Conservation (phyloP, 2,113 vertebrate species). For the Miniopterus natalensis region DNA sequence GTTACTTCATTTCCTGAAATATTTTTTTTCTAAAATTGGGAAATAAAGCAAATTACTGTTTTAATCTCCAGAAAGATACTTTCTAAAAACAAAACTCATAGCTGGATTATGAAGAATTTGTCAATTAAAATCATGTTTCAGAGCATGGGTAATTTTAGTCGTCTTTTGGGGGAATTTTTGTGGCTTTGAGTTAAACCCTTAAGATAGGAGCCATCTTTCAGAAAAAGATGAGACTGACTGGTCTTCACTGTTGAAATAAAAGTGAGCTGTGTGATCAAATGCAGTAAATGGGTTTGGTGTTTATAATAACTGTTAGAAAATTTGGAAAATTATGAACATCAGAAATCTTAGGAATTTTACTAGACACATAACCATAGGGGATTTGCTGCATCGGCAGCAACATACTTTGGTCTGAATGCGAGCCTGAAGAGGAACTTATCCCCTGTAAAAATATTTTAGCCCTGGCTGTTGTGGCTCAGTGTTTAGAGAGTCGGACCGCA, state of each 20-base stretch:
- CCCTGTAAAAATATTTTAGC: background rate
- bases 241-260: constrained; percentile 55
- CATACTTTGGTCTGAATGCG: constrained; percentile 17
- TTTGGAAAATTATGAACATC: constrained; percentile 26
- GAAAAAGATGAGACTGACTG: constrained; percentile 30
- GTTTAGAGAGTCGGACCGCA: no score
- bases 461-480: no score
- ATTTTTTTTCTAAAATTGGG: constrained; percentile 49
- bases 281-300: constrained; percentile 42
- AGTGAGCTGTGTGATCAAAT: constrained; percentile 53
- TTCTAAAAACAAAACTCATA: constrained; percentile 45
- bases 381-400: background rate
- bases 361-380: background rate
- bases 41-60: constrained; percentile 26
- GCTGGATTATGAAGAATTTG: constrained; percentile 17
- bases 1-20: constrained; percentile 32
- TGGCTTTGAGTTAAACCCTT: constrained; percentile 29
- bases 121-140: constrained; percentile 45
- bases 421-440: background rate
- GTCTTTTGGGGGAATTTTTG: background rate
- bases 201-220: constrained; percentile 53
- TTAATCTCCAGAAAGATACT: background rate
- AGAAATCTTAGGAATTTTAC: background rate
- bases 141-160: constrained; percentile 41
- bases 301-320: constrained; percentile 44